These are phyloP conservation scores for Calephelis nemesis DNA, from an alignment of 1,140 invertebrate species.

Conservation along the genomic window DNA sequence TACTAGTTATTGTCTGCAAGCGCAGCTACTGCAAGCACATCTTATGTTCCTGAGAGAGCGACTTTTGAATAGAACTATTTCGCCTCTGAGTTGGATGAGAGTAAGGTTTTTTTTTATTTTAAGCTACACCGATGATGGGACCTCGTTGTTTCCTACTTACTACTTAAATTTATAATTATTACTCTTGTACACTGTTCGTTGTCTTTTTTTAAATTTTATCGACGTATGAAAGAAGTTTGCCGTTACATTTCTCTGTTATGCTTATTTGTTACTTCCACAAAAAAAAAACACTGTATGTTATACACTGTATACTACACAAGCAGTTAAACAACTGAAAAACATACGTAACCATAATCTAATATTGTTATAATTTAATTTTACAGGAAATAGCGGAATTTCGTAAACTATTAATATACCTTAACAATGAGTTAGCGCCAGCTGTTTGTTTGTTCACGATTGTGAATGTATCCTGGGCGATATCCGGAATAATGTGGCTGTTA, in stretches of 20 bases:
- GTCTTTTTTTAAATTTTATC: too few species aligned
- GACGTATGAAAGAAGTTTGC: too few species aligned
- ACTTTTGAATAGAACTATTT: slow-evolving; percentile 84
- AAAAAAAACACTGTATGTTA: too few species aligned
- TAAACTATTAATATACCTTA: slow-evolving; percentile 86
- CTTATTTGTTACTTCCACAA: too few species aligned
- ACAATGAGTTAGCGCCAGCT: slow-evolving; percentile 85
- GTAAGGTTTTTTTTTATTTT: slow-evolving; percentile 64
- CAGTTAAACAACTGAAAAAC: too few species aligned
- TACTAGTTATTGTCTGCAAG: slow-evolving; percentile 89
- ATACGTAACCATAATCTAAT: too few species aligned
- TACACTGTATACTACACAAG: too few species aligned
- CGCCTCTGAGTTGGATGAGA: slow-evolving; percentile 87
- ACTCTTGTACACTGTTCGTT: too few species aligned
- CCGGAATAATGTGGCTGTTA: slow-evolving; percentile 84
- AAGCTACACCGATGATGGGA: neutral
- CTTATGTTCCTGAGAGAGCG: slow-evolving; percentile 85
- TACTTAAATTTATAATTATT: too few species aligned
- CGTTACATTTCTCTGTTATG: too few species aligned
- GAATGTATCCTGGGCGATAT: slow-evolving; percentile 85
- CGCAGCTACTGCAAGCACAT: slow-evolving; percentile 86
- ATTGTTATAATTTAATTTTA: slow-evolving; percentile 29
- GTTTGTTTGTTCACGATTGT: slow-evolving; percentile 87
- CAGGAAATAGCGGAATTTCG: slow-evolving; percentile 88
- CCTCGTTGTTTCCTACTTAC: too few species aligned